Evolutionary conservation across 1,140 invertebrate genomes (phyloP).

Genomic region (Mamestra configurata): DNA sequence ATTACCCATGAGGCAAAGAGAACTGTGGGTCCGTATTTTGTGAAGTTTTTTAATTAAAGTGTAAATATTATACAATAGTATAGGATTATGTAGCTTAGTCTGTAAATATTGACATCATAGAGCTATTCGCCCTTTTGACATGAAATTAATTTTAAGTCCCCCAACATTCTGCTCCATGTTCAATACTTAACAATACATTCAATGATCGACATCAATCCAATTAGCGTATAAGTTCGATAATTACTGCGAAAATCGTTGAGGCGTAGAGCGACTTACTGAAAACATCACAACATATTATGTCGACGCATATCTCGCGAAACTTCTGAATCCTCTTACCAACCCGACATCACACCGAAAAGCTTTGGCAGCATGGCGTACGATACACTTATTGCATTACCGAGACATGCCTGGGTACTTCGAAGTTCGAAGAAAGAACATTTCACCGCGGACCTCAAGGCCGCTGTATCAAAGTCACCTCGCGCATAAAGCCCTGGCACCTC

Average conservation of each 20-base stretch:
- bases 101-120: too few relatives aligned
- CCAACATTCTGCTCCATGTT: neutral
- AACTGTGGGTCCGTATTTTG: too few relatives aligned
- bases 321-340: neutral
- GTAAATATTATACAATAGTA: too few relatives aligned
- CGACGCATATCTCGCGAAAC: neutral
- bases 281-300: conserved; percentile 9
- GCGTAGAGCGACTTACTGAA: neutral
- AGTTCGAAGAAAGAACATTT: conserved; percentile 3
- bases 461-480: conserved; percentile 31
- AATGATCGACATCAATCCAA: conserved; percentile 11
- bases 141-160: neutral
- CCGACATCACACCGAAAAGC: conserved; percentile 9
- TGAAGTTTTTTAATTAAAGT: too few relatives aligned
- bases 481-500: conserved; percentile 2
- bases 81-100: too few relatives aligned
- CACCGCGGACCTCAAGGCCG: neutral
- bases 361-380: conserved; percentile 37
- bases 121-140: neutral
- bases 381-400: conserved; percentile 22
- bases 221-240: neutral
- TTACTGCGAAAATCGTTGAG: conserved; percentile 5
- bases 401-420: neutral
- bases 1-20: too few relatives aligned
- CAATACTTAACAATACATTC: neutral